These are phyloP conservation scores for Catostomus latipinnis DNA, from an alignment of 2,797 vertebrate genomes.

Conservation along the genomic window DNA sequence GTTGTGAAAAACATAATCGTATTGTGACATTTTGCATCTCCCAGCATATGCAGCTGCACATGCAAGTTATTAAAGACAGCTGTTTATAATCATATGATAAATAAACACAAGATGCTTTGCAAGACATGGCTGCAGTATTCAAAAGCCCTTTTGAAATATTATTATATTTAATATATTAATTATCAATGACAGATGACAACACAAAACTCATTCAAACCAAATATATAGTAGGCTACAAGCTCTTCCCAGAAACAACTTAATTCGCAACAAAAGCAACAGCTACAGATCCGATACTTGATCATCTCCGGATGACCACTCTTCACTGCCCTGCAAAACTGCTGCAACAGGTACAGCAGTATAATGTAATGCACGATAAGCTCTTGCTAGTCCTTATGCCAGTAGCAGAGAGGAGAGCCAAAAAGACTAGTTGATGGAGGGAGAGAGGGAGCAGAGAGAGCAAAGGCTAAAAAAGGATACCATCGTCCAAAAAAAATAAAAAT, in stretches of 20 bases:
- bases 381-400: conserved; percentile 55
- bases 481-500: conserved; percentile 55
- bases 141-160: not conserved
- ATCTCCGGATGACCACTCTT: conserved; percentile 28
- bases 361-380: conserved; percentile 47
- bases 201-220: conserved; percentile 9
- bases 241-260: not conserved
- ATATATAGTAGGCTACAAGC: not conserved
- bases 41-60: conserved; percentile 8
- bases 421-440: conserved; percentile 52
- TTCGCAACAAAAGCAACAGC: not conserved
- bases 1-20: conserved; percentile 22
- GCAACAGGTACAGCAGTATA: conserved; percentile 69
- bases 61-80: conserved; percentile 29
- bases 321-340: conserved; percentile 42
- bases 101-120: conserved; percentile 26
- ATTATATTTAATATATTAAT: not conserved
- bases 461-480: conserved; percentile 62
- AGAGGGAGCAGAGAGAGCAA: conserved; percentile 39
- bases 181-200: conserved; percentile 6
- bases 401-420: conserved; percentile 48
- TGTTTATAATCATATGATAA: conserved; percentile 58
- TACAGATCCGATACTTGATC: conserved; percentile 7
- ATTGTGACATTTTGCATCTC: not conserved
- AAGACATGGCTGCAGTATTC: conserved; percentile 25